Base-by-base conservation (phyloP, 2,888 invertebrate species). In the Chymomyza amoena region DNA sequence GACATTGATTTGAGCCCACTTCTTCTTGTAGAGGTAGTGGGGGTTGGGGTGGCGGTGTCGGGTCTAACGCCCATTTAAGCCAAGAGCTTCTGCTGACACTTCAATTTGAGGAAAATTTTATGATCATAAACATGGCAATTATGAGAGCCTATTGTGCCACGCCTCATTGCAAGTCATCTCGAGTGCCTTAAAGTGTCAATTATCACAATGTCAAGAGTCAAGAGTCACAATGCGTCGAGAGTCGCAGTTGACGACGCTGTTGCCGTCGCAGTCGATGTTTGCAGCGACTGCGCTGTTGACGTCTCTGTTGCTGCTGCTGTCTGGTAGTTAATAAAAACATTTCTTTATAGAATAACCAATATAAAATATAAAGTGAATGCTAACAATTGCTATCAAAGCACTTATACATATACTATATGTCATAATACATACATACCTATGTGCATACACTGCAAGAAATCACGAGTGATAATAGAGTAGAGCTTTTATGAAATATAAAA, bases 171-270 rank as follows among this genome's bases (percentile, higher is more conserved):
- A 61, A 70, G 59, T 66, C 70, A 73, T 69, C 63, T 80, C 75
- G 67, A 70, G 70, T 78, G 82, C 87, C 83, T 87, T 82, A 78
- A 75, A 85, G 83, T 87, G 83, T 85, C 83, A 85, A 85, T 83
- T 85, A 85, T 79, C 72, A 73, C 80, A 45, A 45, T 45, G 69
- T 56, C 72, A 73, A 25, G 39, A 45, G 13, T 45, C 39, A 45
- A 25, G 39, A 45, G 39, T 45, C 39, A 45, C 39, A 45, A 45
- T 45, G 39, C 39, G 39, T 54, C 51, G 36, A 57, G 59, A 63
- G 78, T 32, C 69, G 63, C 20, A 28, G n/a, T 51, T 6, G 51
- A 4, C 4, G 13, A 4, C 5, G n/a, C 4, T 6, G 51, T 51
- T 7, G 28, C 28, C 3, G 28, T 32, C 32, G 60, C n/a, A 15